phyloP scores from a whole-genome alignment of 1,140 invertebrate genomes.

The Dendrolimus kikuchii region DNA sequence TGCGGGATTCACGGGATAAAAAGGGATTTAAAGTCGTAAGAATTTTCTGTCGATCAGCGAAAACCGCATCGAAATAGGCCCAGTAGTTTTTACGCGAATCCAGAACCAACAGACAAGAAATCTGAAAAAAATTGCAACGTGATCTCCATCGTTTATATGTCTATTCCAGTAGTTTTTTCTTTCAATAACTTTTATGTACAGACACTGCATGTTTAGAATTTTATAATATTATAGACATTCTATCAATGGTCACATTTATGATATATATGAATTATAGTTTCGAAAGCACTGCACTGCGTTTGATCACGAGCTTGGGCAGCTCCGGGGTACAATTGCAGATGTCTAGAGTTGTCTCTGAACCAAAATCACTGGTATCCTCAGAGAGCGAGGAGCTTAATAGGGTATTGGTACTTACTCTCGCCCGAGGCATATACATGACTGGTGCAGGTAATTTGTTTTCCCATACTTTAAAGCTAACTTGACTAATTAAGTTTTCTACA shows the following conservation, averaged over 20 bases:
- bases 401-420: constrained; percentile 93
- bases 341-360: constrained; percentile 89
- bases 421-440: constrained; percentile 94
- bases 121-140: no score
- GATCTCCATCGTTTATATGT: no score
- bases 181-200: no score
- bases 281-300: constrained; percentile 91
- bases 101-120: no score
- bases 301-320: constrained; percentile 93
- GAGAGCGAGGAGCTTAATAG: constrained; percentile 97
- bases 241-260: background rate
- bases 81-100: no score
- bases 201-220: no score
- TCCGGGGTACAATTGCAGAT: constrained; percentile 93
- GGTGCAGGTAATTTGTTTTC: constrained; percentile 73
- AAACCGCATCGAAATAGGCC: no score
- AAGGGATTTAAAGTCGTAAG: no score
- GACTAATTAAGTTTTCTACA: background rate
- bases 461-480: constrained; percentile 1
- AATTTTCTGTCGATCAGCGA: no score
- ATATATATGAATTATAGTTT: constrained; percentile 76
- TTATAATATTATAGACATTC: no score
- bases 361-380: constrained; percentile 90
- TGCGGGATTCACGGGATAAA: no score
- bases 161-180: no score